Evolutionary conservation across 2,888 invertebrate species (phyloP).

Genomic region (Cephus sareptanus): DNA sequence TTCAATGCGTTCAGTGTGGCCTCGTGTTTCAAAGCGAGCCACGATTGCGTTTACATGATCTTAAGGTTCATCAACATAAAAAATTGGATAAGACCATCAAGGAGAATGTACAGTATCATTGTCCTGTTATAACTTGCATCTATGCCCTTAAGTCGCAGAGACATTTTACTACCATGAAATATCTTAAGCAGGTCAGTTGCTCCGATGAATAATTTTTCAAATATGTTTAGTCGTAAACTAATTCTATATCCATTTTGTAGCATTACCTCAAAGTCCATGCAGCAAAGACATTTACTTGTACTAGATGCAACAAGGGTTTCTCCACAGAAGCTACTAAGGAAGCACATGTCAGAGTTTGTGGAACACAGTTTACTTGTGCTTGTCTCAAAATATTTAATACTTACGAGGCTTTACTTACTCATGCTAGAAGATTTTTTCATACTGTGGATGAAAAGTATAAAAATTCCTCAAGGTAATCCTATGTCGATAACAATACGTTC

Average conservation of each 20-base stretch:
- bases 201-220: not conserved
- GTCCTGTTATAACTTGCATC: conserved; percentile 56
- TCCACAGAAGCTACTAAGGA: conserved; percentile 61
- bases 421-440: conserved; percentile 59
- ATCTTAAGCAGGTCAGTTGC: conserved; percentile 61
- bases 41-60: conserved; percentile 56
- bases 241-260: conserved; percentile 38
- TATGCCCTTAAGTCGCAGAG: conserved; percentile 53
- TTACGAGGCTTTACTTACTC: conserved; percentile 64
- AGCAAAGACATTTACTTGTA: conserved; percentile 60
- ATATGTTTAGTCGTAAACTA: not conserved
- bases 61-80: conserved; percentile 57
- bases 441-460: conserved; percentile 57
- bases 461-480: conserved; percentile 43
- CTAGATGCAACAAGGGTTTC: conserved; percentile 60
- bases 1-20: conserved; percentile 56
- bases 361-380: conserved; percentile 57
- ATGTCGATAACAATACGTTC: conserved; percentile 5
- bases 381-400: conserved; percentile 59
- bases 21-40: conserved; percentile 56
- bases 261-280: conserved; percentile 67
- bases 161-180: conserved; percentile 60
- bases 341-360: conserved; percentile 62
- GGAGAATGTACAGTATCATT: conserved; percentile 56
- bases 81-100: conserved; percentile 51